Evolutionary conservation across 1,140 invertebrate species (phyloP).

Genomic region (Pachypeltis micranthus): DNA sequence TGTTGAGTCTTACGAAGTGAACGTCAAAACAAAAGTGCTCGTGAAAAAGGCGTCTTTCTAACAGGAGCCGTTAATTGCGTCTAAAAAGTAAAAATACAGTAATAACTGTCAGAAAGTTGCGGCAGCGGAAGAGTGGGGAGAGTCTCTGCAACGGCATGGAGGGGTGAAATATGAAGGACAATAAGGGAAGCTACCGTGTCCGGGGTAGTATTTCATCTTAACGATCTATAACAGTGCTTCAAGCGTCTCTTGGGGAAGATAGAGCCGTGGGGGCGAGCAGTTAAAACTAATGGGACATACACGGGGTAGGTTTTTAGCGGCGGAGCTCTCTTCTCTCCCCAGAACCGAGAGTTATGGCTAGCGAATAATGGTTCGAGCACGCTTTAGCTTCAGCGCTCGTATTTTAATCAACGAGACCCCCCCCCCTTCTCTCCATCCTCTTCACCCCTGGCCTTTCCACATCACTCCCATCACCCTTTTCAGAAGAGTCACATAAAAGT

Average conservation of each 20-base stretch:
- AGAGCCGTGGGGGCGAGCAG: slow-evolving; percentile 20
- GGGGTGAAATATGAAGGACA: slow-evolving; percentile 14
- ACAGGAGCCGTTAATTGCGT: slow-evolving; percentile 14
- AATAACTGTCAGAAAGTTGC: slow-evolving; percentile 9
- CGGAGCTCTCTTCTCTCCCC: slow-evolving; percentile 9
- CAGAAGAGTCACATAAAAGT: slow-evolving; percentile 8
- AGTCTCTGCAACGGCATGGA: too few species aligned
- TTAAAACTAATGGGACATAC: slow-evolving; percentile 17
- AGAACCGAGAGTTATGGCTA: slow-evolving; percentile 20
- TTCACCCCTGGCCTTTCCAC: too few species aligned
- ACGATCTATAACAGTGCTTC: slow-evolving; percentile 15
- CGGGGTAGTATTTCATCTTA: slow-evolving; percentile 14
- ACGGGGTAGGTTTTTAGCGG: slow-evolving; percentile 6
- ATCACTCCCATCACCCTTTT: too few species aligned
- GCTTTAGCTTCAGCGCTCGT: slow-evolving; percentile 13
- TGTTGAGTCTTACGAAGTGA: neutral
- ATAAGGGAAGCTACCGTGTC: slow-evolving; percentile 15
- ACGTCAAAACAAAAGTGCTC: neutral
- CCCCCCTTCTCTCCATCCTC: neutral
- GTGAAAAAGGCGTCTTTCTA: slow-evolving; percentile 8
- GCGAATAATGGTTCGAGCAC: slow-evolving; percentile 15
- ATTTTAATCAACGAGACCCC: slow-evolving; percentile 12
- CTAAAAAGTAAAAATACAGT: slow-evolving; percentile 15
- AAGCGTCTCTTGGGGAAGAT: slow-evolving; percentile 15
- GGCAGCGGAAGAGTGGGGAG: neutral